phyloP scores from a whole-genome alignment of 1,140 invertebrate species.

The Drosophila pseudoobscura region DNA sequence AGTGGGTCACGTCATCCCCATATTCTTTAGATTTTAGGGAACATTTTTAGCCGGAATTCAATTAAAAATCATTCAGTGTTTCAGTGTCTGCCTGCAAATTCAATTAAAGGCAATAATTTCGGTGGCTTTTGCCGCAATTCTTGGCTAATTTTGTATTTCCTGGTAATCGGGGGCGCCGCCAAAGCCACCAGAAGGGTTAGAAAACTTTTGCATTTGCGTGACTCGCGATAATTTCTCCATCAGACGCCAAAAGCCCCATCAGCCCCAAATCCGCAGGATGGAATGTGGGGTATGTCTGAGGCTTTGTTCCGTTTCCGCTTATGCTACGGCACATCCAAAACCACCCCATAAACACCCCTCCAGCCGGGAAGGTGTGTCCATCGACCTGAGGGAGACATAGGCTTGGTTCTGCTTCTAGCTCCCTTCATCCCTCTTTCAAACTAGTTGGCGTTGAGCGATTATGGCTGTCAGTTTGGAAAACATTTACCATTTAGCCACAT shows the following conservation, averaged over 20 bases:
- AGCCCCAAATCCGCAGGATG: constrained; percentile 14
- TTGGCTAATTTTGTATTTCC: constrained; percentile 70
- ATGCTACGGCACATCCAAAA: too few relatives aligned
- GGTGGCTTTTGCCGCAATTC: constrained; percentile 60
- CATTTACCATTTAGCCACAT: constrained; percentile 36
- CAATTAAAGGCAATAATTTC: constrained; percentile 71
- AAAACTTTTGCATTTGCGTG: constrained; percentile 67
- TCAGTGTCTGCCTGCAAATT: constrained; percentile 42
- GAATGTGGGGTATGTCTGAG: constrained; percentile 16
- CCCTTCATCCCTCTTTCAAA: constrained; percentile 4
- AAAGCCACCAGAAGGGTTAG: constrained; percentile 57
- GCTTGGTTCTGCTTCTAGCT: constrained; percentile 36
- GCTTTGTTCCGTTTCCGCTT: constrained; percentile 74
- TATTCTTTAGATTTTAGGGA: constrained; percentile 33
- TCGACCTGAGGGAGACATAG: constrained; percentile 52
- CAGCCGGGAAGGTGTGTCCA: constrained; percentile 63
- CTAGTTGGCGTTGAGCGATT: constrained; percentile 66
- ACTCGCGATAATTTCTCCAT: constrained; percentile 73
- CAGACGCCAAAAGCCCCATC: constrained; percentile 37
- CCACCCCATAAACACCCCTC: constrained; percentile 32
- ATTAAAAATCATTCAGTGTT: constrained; percentile 46
- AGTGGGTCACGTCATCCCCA: constrained; percentile 45
- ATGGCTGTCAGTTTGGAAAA: constrained; percentile 70
- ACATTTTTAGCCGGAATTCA: constrained; percentile 54
- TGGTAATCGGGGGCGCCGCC: constrained; percentile 55